Base-by-base conservation (phyloP, 1,140 invertebrate species). In the Leptonema lineaticorne region DNA sequence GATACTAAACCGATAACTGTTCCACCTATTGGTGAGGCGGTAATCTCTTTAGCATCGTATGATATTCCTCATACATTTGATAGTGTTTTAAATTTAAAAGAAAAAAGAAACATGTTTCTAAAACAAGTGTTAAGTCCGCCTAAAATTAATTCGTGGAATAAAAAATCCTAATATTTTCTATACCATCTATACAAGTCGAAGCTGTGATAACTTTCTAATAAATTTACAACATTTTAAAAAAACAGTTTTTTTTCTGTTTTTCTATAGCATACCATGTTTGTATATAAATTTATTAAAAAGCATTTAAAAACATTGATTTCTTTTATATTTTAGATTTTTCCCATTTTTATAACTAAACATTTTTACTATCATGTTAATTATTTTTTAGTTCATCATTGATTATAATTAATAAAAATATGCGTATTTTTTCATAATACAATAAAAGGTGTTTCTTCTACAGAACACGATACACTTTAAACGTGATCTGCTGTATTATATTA, bases 41-140 rank as follows among this genome's bases (percentile, higher is more conserved):
- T 63, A 6, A 70, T 75, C 24, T 68, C 72, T 9, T 73, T 71
- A 64, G 71, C 68, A 70, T 72, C 75, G 1, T 69, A 65, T 71
- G 75, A 67, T 59, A 69, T 69, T 62, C 69, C 64, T 69, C 76
- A 37, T 48, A 71, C 33, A 48, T 72, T 70, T 66, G 46, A 63
- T 73, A 78, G 53, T 75, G 76, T 75, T 72, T 3, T 18, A 16
- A 82, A 78, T 74, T 76, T 85, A 24, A 85, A 82, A 70, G 84
- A 87, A 53, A 86, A 84, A 69, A 75, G 82, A 69, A 84, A 79
- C 56, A 71, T 86, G 67, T 86, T 87, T 76, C 76, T 86, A 72
- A 86, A 85, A 72, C 84, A 86, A 78, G 85, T 86, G 33, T 74
- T 87, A 63, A 85, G 83, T 62, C 84, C 85, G 14, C 83, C 85